Conservation (phyloP, 1,140 invertebrate genomes). For the Meloidogyne floridensis region DNA sequence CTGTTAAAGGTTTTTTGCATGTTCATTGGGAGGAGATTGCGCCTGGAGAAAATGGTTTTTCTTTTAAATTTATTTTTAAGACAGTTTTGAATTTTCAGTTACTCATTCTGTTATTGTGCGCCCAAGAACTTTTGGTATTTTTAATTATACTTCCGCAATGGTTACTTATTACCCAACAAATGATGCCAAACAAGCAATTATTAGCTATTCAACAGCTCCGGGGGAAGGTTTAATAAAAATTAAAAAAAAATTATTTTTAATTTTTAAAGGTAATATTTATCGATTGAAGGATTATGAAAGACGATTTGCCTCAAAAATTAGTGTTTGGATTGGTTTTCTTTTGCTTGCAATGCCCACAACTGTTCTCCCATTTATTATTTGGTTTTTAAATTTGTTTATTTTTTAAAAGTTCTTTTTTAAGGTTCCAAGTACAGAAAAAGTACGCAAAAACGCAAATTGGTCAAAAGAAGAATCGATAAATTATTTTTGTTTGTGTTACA, state of each 20-base stretch:
- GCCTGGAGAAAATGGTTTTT: constrained; percentile 46
- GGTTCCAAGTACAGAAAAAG: background rate
- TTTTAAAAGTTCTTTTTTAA: background rate
- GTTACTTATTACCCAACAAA: constrained; percentile 82
- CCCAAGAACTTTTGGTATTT: constrained; percentile 86
- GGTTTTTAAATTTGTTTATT: background rate
- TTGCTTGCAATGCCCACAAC: constrained; percentile 39
- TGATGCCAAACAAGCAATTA: constrained; percentile 66
- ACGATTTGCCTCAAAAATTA: constrained; percentile 91
- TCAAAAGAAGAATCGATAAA: background rate
- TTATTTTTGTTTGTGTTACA: too few species aligned
- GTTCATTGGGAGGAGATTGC: constrained; percentile 53
- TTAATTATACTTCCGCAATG: constrained; percentile 94
- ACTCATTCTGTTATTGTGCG: constrained; percentile 86
- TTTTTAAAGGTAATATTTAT: constrained; percentile 74
- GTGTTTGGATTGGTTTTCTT: constrained; percentile 92
- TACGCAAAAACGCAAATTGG: background rate
- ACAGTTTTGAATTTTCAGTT: constrained; percentile 11
- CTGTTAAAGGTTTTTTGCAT: constrained; percentile 62
- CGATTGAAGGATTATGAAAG: constrained; percentile 93
- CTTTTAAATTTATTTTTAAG: background rate
- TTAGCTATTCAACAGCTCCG: constrained; percentile 88
- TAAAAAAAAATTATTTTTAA: constrained; percentile 15
- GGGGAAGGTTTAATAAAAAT: constrained; percentile 77
- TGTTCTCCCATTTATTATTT: constrained; percentile 23